phyloP scores from a whole-genome alignment of 2,113 vertebrate species.

The Lichenostomus cassidix region DNA sequence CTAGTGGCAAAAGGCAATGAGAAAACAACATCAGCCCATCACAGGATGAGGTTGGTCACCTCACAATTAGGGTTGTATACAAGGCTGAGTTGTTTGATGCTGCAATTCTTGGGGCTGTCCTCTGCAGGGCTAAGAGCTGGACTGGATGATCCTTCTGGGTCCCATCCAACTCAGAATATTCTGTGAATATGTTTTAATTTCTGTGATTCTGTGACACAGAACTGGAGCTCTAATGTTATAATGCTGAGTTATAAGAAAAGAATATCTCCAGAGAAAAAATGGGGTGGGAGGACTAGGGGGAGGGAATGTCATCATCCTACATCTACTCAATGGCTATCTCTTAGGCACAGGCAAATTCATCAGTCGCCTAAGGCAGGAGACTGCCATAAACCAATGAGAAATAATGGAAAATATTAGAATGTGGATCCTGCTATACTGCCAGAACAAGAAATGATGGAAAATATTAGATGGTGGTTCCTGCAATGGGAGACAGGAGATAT shows the following conservation, averaged over 20 bases:
- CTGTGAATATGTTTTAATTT: neutral
- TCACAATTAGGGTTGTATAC: neutral
- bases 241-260: neutral
- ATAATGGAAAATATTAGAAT: neutral
- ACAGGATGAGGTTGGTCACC: neutral
- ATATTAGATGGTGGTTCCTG: neutral
- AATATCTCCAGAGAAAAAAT: neutral
- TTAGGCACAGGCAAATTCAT: neutral
- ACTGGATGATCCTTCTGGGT: neutral
- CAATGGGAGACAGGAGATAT: neutral
- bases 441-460: neutral
- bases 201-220: neutral
- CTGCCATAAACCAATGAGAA: neutral
- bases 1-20: neutral
- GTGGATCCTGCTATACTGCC: neutral
- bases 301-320: neutral
- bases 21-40: neutral
- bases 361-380: neutral
- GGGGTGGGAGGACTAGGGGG: accelerated
- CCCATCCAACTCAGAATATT: neutral
- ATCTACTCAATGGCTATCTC: neutral
- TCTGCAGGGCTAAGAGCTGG: neutral
- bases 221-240: neutral
- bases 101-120: neutral
- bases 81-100: neutral